Evolutionary conservation across 2,888 invertebrate genomes (phyloP).

Genomic region (Cataglyphis cursor): DNA sequence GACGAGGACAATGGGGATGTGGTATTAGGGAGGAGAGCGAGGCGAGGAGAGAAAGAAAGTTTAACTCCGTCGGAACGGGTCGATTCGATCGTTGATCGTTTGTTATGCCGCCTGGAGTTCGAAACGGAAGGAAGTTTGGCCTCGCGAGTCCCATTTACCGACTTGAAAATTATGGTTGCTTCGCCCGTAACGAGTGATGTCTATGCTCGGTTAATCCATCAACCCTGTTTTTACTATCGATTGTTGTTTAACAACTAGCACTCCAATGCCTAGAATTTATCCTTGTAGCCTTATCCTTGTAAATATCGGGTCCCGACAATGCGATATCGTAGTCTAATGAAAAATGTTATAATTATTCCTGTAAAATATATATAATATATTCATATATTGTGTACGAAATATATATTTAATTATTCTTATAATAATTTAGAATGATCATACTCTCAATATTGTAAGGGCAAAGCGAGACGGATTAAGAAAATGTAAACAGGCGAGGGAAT

Average conservation of each 20-base stretch:
- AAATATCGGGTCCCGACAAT: neutral
- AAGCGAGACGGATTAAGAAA: too few species aligned
- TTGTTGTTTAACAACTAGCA: constrained; percentile 1
- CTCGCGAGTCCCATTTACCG: constrained; percentile 73
- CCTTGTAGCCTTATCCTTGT: neutral
- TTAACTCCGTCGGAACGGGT: constrained; percentile 31
- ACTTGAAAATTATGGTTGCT: constrained; percentile 69
- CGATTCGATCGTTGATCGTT: constrained; percentile 63
- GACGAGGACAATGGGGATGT: neutral
- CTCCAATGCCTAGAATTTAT: constrained; percentile 3
- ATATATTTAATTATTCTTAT: neutral
- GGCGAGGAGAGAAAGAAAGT: constrained; percentile 43
- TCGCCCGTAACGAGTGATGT: constrained; percentile 42
- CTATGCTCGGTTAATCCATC: constrained; percentile 37
- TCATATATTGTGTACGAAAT: too few species aligned
- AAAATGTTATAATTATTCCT: neutral
- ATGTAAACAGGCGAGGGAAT: too few species aligned
- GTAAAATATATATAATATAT: neutral
- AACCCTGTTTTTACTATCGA: constrained; percentile 39
- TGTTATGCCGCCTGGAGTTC: constrained; percentile 52
- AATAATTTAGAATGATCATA: neutral
- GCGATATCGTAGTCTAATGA: neutral
- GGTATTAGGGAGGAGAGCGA: neutral
- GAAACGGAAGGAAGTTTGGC: constrained; percentile 68
- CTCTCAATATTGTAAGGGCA: neutral